phyloP scores from a whole-genome alignment of 2,888 invertebrate species.

The Eudasyphora cyanicolor region DNA sequence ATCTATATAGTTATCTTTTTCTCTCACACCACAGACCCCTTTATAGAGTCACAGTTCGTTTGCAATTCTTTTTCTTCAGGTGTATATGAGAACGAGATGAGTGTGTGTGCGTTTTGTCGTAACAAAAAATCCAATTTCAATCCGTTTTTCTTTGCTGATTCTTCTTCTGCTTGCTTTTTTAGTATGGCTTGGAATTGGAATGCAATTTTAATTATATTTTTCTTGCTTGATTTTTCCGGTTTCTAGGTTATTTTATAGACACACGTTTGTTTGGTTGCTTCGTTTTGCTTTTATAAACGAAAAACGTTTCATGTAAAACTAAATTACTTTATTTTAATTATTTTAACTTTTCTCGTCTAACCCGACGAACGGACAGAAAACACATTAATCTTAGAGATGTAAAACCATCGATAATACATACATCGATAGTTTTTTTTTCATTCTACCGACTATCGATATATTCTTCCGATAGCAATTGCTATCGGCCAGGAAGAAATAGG shows the following conservation, averaged over 20 bases:
- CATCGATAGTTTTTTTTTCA: no score
- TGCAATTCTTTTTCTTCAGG: constrained; percentile 27
- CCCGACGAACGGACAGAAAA: constrained; percentile 65
- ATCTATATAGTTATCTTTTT: constrained; percentile 42
- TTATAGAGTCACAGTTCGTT: not conserved
- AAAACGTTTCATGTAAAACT: constrained; percentile 49
- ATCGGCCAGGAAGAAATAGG: no score
- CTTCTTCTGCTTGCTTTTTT: constrained; percentile 47
- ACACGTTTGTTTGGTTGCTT: constrained; percentile 17
- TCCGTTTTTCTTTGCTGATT: constrained; percentile 55
- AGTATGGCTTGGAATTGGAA: constrained; percentile 55
- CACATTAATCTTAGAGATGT: no score
- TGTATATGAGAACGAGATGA: not conserved
- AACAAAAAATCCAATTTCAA: constrained; percentile 54
- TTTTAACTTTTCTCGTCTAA: constrained; percentile 59
- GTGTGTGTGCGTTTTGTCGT: constrained; percentile 34
- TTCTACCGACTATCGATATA: no score
- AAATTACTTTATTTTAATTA: constrained; percentile 45
- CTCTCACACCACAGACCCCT: constrained; percentile 27
- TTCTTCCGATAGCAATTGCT: no score
- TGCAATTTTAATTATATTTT: constrained; percentile 50
- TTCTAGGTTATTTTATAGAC: not conserved
- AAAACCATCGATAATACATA: no score
- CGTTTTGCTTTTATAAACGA: constrained; percentile 35
- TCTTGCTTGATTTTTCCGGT: constrained; percentile 31